A percentile compares a stretch with the other conserved stretches of the same genome.
These are phyloP conservation scores for Aphelocoma californica DNA, from an alignment of 2,797 vertebrate genomes.

Conservation along the genomic window DNA sequence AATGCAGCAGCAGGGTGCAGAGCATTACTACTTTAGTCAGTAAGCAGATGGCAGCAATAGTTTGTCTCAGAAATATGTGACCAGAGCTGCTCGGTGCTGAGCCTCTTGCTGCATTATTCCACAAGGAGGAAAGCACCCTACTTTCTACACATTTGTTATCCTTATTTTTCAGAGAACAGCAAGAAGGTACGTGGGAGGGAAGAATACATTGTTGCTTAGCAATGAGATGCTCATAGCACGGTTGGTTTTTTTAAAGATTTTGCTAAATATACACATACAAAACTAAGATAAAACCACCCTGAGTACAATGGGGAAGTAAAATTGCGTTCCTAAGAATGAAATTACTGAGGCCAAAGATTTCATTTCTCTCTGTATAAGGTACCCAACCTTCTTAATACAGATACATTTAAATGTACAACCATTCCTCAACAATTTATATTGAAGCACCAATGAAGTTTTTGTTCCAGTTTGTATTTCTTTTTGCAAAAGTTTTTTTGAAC, in stretches of 20 bases:
- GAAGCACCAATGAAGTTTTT: neutral
- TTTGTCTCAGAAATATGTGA: neutral
- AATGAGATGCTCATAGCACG: slow-evolving; percentile 40
- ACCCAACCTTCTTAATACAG: neutral
- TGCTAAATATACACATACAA: slow-evolving; percentile 8
- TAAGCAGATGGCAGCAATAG: neutral
- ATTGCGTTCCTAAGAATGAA: neutral
- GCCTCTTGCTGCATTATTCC: neutral
- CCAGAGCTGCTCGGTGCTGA: neutral
- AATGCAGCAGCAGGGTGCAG: neutral
- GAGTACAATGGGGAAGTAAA: neutral
- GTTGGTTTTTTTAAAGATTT: slow-evolving; percentile 14
- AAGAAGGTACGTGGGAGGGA: slow-evolving; percentile 29
- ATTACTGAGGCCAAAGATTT: neutral
- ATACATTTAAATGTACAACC: neutral
- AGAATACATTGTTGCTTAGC: slow-evolving; percentile 52
- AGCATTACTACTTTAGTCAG: neutral
- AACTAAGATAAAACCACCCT: slow-evolving; percentile 4
- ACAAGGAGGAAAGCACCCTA: neutral
- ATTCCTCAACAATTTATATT: neutral
- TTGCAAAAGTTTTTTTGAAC: neutral
- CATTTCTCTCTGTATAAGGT: neutral
- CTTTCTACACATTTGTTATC: neutral
- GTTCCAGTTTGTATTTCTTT: neutral
- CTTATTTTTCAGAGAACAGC: slow-evolving; percentile 12